Conservation (phyloP, 2,797 vertebrate species). For the Picus viridis region DNA sequence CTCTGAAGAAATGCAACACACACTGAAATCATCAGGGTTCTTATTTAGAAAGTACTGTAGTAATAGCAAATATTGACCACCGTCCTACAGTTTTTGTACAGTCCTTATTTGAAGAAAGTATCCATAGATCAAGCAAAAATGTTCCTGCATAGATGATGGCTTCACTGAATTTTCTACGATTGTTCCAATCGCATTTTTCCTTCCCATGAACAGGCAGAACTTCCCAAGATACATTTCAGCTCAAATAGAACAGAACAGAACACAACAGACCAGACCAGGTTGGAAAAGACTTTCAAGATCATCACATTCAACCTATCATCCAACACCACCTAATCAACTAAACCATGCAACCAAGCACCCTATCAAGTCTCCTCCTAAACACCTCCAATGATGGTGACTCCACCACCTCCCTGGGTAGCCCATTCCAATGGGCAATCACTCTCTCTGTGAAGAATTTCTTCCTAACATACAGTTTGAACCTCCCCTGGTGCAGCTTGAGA, state of each 20-base stretch:
- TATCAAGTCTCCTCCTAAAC: too few species aligned
- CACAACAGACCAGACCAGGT: too few species aligned
- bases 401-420: too few species aligned
- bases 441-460: too few species aligned
- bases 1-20: not conserved
- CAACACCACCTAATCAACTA: too few species aligned
- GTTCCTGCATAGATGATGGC: not conserved
- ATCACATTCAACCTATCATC: too few species aligned
- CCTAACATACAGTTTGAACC: too few species aligned
- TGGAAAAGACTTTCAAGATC: too few species aligned
- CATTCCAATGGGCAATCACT: too few species aligned
- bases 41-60: not conserved
- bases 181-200: not conserved
- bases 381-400: too few species aligned
- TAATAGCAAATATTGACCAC: not conserved
- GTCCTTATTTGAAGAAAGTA: not conserved
- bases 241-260: not conserved
- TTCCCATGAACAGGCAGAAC: not conserved
- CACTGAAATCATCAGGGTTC: not conserved
- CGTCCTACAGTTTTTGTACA: not conserved
- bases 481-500: too few species aligned
- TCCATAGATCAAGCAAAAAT: not conserved
- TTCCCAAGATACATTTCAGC: not conserved
- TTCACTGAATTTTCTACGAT: not conserved
- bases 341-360: too few species aligned